phyloP scores from a whole-genome alignment of 2,797 vertebrate species.

The Clarias laeviceps region DNA sequence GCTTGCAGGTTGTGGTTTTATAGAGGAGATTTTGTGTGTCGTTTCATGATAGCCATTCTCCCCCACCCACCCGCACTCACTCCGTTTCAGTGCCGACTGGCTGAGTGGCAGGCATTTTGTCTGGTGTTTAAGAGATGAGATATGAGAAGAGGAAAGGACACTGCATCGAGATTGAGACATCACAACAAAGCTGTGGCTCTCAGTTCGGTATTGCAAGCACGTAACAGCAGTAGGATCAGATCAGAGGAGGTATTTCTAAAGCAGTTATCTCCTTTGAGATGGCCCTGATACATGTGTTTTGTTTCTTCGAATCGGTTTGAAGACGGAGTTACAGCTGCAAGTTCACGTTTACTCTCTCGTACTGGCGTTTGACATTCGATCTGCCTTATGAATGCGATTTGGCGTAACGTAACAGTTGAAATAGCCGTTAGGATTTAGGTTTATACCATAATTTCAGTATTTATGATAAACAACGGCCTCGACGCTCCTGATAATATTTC shows the following conservation, averaged over 20 bases:
- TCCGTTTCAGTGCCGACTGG: constrained; percentile 37
- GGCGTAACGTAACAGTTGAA: background rate
- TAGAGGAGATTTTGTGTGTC: constrained; percentile 44
- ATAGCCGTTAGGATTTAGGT: constrained; percentile 30
- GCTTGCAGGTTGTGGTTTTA: constrained; percentile 10
- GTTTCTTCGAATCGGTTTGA: constrained; percentile 23
- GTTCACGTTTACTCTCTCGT: constrained; percentile 32
- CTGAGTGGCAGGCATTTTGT: constrained; percentile 56
- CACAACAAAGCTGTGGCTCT: constrained; percentile 38
- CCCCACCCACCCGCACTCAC: constrained; percentile 28
- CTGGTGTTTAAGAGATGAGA: constrained; percentile 57
- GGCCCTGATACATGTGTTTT: constrained; percentile 31
- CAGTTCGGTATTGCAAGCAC: constrained; percentile 37
- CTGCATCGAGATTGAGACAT: constrained; percentile 49
- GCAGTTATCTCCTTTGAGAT: constrained; percentile 42
- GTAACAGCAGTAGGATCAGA: constrained; percentile 32
- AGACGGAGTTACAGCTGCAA: constrained; percentile 23
- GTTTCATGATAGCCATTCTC: constrained; percentile 33
- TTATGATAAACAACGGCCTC: constrained; percentile 41
- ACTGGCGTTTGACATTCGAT: background rate
- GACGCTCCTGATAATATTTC: constrained; percentile 42
- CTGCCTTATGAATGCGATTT: background rate
- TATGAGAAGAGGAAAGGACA: constrained; percentile 46
- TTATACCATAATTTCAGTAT: constrained; percentile 8
- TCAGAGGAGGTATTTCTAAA: constrained; percentile 40